Evolutionary conservation across 2,797 vertebrate genomes (phyloP).

Genomic region (Crenuchus spilurus): DNA sequence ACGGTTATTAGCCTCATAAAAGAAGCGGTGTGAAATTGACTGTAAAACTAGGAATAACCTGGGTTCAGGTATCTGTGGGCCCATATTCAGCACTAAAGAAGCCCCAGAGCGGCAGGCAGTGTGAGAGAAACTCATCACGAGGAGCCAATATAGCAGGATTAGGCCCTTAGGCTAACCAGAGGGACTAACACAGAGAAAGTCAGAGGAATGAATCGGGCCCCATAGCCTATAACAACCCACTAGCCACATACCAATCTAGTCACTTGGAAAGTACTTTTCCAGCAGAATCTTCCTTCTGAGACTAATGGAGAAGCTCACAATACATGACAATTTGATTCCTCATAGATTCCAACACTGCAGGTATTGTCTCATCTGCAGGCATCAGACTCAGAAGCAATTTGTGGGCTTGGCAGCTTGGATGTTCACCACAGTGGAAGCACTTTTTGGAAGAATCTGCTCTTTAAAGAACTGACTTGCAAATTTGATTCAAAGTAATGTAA

Average conservation of each 20-base stretch:
- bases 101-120: background rate
- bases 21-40: background rate
- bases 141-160: conserved; percentile 16
- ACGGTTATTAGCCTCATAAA: conserved; percentile 13
- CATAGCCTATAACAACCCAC: conserved; percentile 36
- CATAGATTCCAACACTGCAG: conserved; percentile 11
- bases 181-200: conserved; percentile 30
- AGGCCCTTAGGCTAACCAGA: conserved; percentile 32
- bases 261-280: background rate
- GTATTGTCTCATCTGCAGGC: conserved; percentile 1
- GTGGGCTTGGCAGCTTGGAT: too few relatives aligned
- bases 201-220: conserved; percentile 35
- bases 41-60: conserved; percentile 20
- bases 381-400: too few relatives aligned
- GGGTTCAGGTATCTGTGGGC: background rate
- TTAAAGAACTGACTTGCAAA: too few relatives aligned
- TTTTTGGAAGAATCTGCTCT: too few relatives aligned
- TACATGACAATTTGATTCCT: conserved; percentile 13
- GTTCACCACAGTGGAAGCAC: too few relatives aligned
- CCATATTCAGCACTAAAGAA: conserved; percentile 6
- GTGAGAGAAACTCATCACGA: conserved; percentile 17
- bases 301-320: conserved; percentile 8
- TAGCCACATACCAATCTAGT: background rate
- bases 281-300: background rate
- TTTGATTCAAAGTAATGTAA: too few relatives aligned